phyloP scores from a whole-genome alignment of 2,113 vertebrate species.

The Carlito syrichta region DNA sequence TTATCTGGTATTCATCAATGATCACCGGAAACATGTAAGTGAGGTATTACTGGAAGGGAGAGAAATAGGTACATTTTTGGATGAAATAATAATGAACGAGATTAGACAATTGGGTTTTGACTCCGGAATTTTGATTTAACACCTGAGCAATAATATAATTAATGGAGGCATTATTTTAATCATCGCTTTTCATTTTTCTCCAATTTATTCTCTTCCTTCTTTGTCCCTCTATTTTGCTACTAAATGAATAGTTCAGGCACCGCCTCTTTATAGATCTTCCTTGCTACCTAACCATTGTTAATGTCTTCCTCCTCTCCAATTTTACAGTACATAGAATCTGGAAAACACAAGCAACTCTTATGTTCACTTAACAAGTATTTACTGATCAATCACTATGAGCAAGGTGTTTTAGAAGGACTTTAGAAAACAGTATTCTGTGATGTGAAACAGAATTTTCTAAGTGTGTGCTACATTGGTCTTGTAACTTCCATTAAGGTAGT shows the following conservation, averaged over 20 bases:
- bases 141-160: background rate
- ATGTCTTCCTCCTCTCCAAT: background rate
- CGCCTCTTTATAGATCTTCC: background rate
- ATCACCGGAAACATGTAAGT: background rate
- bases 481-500: constrained; percentile 24
- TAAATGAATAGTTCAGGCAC: background rate
- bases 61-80: background rate
- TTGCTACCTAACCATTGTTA: background rate
- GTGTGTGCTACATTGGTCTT: background rate
- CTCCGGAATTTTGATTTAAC: background rate
- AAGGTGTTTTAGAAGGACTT: background rate
- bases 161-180: background rate
- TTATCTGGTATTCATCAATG: background rate
- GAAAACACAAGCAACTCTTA: background rate
- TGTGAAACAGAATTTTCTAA: constrained; percentile 29
- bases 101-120: background rate
- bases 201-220: background rate
- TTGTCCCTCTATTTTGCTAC: background rate
- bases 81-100: background rate
- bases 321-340: background rate
- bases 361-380: constrained; percentile 14
- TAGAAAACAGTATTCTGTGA: background rate
- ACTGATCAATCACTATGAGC: background rate
- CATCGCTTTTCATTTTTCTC: background rate
- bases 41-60: background rate